Percentiles rank a stretch among this genome's conserved stretches.
Evolutionary conservation across 2,797 vertebrate species (phyloP).

Genomic region (Chelon labrosus): DNA sequence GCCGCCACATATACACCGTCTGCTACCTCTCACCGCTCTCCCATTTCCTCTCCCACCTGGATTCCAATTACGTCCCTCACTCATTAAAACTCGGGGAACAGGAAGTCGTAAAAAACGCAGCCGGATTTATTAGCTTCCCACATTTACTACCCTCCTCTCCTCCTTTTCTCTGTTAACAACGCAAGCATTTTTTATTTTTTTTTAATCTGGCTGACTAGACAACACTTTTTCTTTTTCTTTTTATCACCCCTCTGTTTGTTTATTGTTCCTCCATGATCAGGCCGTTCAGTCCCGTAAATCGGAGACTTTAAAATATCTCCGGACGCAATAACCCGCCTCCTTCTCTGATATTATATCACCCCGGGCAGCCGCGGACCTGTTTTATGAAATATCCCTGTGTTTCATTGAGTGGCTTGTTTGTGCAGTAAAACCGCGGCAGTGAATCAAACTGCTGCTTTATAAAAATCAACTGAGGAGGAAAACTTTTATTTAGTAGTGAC

Average conservation of each 20-base stretch:
- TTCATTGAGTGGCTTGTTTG: constrained; percentile 64
- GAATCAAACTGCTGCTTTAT: constrained; percentile 44
- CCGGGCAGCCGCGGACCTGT: constrained; percentile 25
- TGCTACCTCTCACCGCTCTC: constrained; percentile 5
- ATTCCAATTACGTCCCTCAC: constrained; percentile 51
- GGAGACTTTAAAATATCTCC: constrained; percentile 46
- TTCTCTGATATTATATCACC: constrained; percentile 55
- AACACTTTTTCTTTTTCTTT: constrained; percentile 36
- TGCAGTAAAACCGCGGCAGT: constrained; percentile 51
- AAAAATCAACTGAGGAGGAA: constrained; percentile 9
- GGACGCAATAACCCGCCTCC: constrained; percentile 45
- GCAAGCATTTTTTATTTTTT: constrained; percentile 28
- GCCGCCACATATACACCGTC: background rate
- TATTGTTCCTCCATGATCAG: constrained; percentile 68
- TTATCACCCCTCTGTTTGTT: constrained; percentile 66
- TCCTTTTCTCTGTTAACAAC: constrained; percentile 24
- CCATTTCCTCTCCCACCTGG: constrained; percentile 44
- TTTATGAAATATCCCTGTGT: constrained; percentile 58
- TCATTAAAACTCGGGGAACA: constrained; percentile 64
- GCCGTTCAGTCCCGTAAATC: constrained; percentile 65
- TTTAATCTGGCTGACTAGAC: constrained; percentile 73
- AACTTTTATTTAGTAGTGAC: constrained; percentile 6
- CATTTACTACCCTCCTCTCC: constrained; percentile 51
- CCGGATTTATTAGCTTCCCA: constrained; percentile 60
- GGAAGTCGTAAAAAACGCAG: constrained; percentile 52